Conservation (phyloP, 2,888 invertebrate genomes). For the Chironomus tentans region DNA sequence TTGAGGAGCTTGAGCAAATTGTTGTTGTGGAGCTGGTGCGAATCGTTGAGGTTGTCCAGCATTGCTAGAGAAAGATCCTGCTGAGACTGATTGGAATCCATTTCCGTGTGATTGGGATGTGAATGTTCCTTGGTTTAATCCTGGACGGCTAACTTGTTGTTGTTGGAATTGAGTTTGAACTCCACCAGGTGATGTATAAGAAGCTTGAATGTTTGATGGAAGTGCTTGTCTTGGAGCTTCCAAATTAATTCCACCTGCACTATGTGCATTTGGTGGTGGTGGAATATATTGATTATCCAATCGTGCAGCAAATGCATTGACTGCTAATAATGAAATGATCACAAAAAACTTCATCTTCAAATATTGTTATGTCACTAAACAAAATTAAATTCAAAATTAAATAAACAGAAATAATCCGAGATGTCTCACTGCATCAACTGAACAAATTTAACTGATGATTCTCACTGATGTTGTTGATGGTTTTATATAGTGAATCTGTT, state of each 20-base stretch:
- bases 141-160: not conserved
- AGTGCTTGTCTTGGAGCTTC: conserved; percentile 17
- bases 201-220: conserved; percentile 6
- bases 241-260: conserved; percentile 12
- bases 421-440: conserved; percentile 19
- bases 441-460: conserved; percentile 26
- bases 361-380: not conserved
- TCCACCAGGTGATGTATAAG: conserved; percentile 7
- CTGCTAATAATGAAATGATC: conserved; percentile 11
- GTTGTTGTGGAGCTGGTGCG: not conserved
- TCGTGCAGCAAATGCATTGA: conserved; percentile 9
- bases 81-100: conserved; percentile 20
- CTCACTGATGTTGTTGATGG: conserved; percentile 23
- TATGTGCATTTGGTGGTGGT: conserved; percentile 16
- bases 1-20: too few species aligned
- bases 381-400: not conserved
- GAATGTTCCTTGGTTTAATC: conserved; percentile 24
- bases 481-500: conserved; percentile 20
- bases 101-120: conserved; percentile 4
- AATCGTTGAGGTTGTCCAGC: not conserved
- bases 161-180: conserved; percentile 12
- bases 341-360: conserved; percentile 13
- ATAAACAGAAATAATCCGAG: not conserved
- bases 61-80: conserved; percentile 9
- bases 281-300: conserved; percentile 23